Percentiles rank a stretch among this genome's conserved stretches.
Conservation (phyloP, 2,888 invertebrate genomes). For the Gymnocheta viridis region DNA sequence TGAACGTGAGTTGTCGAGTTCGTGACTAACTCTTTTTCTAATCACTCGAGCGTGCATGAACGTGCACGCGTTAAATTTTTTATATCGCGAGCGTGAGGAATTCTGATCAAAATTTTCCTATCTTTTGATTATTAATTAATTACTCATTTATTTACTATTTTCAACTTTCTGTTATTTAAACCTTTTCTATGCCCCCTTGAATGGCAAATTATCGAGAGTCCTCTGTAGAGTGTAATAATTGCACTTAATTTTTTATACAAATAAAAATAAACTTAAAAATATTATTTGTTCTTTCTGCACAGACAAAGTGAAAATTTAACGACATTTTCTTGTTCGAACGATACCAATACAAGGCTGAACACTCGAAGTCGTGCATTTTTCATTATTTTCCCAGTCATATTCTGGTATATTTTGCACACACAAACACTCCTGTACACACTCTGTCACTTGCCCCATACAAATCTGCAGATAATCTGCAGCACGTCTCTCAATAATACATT, state of each 20-base stretch:
- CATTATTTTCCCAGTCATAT: conserved; percentile 12
- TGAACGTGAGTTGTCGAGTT: too few relatives aligned
- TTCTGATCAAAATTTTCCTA: too few relatives aligned
- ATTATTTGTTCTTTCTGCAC: neutral
- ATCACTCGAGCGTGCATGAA: too few relatives aligned
- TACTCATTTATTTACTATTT: too few relatives aligned
- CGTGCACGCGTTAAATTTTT: too few relatives aligned
- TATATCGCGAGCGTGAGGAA: too few relatives aligned
- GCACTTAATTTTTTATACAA: neutral
- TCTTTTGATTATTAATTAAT: too few relatives aligned
- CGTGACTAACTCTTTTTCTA: too few relatives aligned
- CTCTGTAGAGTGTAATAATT: too few relatives aligned
- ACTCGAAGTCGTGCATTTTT: conserved; percentile 6
- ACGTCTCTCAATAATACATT: conserved; percentile 38
- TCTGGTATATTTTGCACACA: neutral
- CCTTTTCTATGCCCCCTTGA: too few relatives aligned
- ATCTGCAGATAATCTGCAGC: neutral
- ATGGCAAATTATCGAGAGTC: too few relatives aligned
- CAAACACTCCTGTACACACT: neutral
- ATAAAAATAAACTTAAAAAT: neutral
- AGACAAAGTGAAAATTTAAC: conserved; percentile 38
- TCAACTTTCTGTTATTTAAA: too few relatives aligned
- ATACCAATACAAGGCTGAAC: conserved; percentile 24
- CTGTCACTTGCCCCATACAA: neutral
- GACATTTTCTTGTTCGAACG: conserved; percentile 48